These are phyloP conservation scores for Linnaemya vulpina DNA, from an alignment of 2,888 invertebrate species.

Conservation along the genomic window DNA sequence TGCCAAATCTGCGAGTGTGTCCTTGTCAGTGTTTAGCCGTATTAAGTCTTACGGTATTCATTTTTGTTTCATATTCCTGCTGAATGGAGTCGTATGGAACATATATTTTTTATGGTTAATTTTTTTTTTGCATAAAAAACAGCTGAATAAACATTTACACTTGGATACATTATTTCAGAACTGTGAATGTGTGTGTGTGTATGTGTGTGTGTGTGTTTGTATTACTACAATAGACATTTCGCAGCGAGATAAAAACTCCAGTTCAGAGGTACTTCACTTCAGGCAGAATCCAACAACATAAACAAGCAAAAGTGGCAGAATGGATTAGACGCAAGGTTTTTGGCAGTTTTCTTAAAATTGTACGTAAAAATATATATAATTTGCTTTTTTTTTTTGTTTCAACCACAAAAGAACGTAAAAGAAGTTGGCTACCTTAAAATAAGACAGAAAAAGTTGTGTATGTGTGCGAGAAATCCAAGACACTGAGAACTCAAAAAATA, in stretches of 20 bases:
- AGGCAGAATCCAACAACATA: slow-evolving; percentile 27
- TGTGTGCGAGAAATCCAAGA: not conserved
- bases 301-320: slow-evolving; percentile 48
- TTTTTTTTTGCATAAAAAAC: slow-evolving; percentile 29
- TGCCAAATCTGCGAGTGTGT: slow-evolving; percentile 24
- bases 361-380: not conserved
- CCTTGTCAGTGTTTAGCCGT: slow-evolving; percentile 26
- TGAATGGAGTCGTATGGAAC: not conserved
- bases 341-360: slow-evolving; percentile 42
- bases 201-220: not conserved
- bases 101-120: slow-evolving; percentile 3
- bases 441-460: not conserved
- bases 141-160: slow-evolving; percentile 66
- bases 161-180: slow-evolving; percentile 15
- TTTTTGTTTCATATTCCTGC: slow-evolving; percentile 25
- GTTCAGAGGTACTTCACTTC: slow-evolving; percentile 26
- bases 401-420: slow-evolving; percentile 53
- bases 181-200: not conserved
- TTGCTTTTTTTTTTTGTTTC: not conserved
- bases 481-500: no score
- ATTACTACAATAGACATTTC: not conserved
- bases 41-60: slow-evolving; percentile 25
- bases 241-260: slow-evolving; percentile 30
- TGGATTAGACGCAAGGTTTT: slow-evolving; percentile 57
- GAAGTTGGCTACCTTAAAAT: not conserved